Percentiles rank a stretch among this genome's conserved stretches.
Evolutionary conservation across 2,888 invertebrate species (phyloP).

Genomic region (Leptogaster cylindrica): DNA sequence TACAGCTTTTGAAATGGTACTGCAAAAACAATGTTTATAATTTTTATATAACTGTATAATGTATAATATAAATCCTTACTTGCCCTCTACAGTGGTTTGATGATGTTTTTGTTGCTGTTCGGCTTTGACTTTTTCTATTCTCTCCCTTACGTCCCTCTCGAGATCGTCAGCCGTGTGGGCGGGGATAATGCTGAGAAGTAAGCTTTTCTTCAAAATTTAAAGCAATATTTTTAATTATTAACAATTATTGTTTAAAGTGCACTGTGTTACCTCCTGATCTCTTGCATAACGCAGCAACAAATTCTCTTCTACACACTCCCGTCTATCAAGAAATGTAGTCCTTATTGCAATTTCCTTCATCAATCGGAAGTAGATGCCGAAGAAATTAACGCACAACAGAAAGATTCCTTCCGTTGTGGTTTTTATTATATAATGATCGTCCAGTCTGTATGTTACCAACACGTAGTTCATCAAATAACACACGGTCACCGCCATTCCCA

Average conservation of each 20-base stretch:
- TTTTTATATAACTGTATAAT: background rate
- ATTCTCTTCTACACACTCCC: slow-evolving; percentile 86
- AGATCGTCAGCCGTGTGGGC: slow-evolving; percentile 77
- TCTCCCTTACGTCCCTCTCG: slow-evolving; percentile 66
- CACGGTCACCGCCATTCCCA: slow-evolving; percentile 73
- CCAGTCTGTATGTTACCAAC: slow-evolving; percentile 65
- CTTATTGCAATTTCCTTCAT: slow-evolving; percentile 88
- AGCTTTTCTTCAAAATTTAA: slow-evolving; percentile 69
- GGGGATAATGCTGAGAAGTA: slow-evolving; percentile 86
- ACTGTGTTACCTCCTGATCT: slow-evolving; percentile 71
- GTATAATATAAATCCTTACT: slow-evolving; percentile 1
- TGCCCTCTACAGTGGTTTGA: slow-evolving; percentile 4
- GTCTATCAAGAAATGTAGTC: slow-evolving; percentile 83
- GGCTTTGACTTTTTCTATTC: slow-evolving; percentile 65
- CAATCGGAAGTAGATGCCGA: slow-evolving; percentile 87
- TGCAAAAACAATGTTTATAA: background rate
- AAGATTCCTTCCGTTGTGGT: slow-evolving; percentile 73
- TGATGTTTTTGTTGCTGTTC: slow-evolving; percentile 5
- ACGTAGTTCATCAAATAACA: slow-evolving; percentile 69
- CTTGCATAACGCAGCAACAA: slow-evolving; percentile 81
- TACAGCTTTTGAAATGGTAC: background rate
- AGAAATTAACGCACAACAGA: slow-evolving; percentile 75
- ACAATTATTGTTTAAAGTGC: background rate
- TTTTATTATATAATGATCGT: slow-evolving; percentile 58
- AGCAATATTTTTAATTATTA: background rate